Base-by-base conservation (phyloP, 35 echinoderm and acorn worm genomes). In the Apostichopus californicus region DNA sequence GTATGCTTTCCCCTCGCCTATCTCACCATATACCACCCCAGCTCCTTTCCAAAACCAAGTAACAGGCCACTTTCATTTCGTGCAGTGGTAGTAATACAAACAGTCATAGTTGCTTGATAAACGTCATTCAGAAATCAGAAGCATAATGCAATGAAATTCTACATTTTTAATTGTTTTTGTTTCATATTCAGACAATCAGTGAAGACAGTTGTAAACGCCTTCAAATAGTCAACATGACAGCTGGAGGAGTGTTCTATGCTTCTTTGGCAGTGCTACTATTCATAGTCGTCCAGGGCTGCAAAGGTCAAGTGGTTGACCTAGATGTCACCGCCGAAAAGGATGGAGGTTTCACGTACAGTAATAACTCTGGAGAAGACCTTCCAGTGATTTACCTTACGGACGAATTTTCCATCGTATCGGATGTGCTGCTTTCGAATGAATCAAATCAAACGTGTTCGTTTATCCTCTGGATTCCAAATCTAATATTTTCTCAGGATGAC, bases 311-410 rank as follows among this genome's bases (percentile, higher is more conserved):
- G 11, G 55, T 83, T 4, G 14, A 55, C 17, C n/a, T 83, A 34
- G 80, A 83, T 11, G 52, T 83, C 34, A 8, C 12, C 55, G 80
- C 52, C 1, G n/a, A 13, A 55, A 54, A 56, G 6, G 55, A 10
- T 8, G 46, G 17, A 54, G 25, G 17, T 34, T 83, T 83, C 18
- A 55, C 28, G 10, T 83, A 83, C 80, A 46, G 55, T 55, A 83
- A 83, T 56, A 83, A n/a, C 9, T 83, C 80, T 56, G 80, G 55
- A 55, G 52, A 83, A 9, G 52, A 55, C 80, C 55, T 83, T 18
- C 80, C 80, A 5, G 55, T 83, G 14, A 56, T 83, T 53, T 83
- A 83, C 53, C 80, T 83, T 55, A 83, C 80, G 4, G 80, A 83
- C 55, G 55, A 83, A 7, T 83, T 83, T 14, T 83, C 55, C 5